A percentile compares a stretch with the other conserved stretches of the same genome.
Evolutionary conservation across 2,888 invertebrate species (phyloP).

Genomic region (Eupithecia dodoneata): DNA sequence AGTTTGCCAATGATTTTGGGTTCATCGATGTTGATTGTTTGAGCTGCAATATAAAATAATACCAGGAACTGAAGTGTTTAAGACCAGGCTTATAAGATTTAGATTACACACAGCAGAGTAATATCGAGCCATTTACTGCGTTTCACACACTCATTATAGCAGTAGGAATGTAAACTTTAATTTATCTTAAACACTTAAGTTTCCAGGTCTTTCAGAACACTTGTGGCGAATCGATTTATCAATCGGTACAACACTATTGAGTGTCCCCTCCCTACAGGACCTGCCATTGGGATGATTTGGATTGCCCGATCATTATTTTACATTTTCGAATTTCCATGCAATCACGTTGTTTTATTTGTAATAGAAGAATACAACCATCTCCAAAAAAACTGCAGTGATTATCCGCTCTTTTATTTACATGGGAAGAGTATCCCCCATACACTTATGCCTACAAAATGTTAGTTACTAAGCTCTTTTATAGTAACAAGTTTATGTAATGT

Average conservation of each 20-base stretch:
- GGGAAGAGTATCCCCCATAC: too few relatives aligned
- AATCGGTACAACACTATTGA: too few relatives aligned
- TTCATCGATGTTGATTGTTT: conserved; percentile 44
- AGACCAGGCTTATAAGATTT: background rate
- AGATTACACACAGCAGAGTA: background rate
- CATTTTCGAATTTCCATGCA: too few relatives aligned
- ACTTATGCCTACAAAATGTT: background rate
- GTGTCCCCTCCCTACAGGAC: too few relatives aligned
- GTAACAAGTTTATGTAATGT: background rate
- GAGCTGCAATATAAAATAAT: conserved; percentile 33
- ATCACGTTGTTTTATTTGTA: too few relatives aligned
- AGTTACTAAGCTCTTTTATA: background rate
- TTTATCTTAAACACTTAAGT: background rate
- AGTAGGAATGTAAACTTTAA: background rate
- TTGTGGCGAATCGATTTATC: too few relatives aligned
- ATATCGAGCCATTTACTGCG: background rate
- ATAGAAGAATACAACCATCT: too few relatives aligned
- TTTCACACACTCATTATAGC: background rate
- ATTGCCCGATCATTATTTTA: too few relatives aligned
- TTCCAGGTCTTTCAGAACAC: background rate
- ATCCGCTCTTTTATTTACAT: too few relatives aligned
- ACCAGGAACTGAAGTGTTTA: background rate
- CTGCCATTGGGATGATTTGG: too few relatives aligned
- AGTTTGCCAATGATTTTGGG: conserved; percentile 53
- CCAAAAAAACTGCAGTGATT: too few relatives aligned